Base-by-base conservation (phyloP, 2,797 vertebrate genomes). In the Gambusia yucatana region DNA sequence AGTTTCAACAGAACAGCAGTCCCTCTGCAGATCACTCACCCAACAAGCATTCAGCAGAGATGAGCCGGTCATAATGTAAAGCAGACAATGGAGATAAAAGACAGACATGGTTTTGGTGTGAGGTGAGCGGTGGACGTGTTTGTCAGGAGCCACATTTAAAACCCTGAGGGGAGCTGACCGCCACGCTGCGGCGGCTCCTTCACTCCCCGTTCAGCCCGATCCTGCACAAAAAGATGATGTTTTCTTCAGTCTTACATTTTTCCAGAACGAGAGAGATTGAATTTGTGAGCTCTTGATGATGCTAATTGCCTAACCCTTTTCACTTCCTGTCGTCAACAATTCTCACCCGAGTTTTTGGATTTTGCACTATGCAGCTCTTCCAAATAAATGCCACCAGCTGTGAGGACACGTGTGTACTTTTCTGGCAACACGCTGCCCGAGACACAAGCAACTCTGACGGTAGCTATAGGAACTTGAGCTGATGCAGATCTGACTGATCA, bases 401-500 rank as follows among this genome's bases (percentile, higher is more conserved):
- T 43, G 57, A 57, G 63, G 25, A 63, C 36, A 72, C 28, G 30
- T 30, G 67, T 10, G 33, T 30, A 28, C 73, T 73, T 80, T 39
- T 75, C 46, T 76, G 7, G 3, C 70, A 30, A 36, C 16, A 4
- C 7, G 39, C 28, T 52, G 33, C 20, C 8, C 55, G 16, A 67
- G 22, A 43, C 33, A n/a, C 11, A n/a, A 47, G 22, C 63, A n/a
- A 44, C n/a, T 55, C 25, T 50, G 55, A 61, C 6, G 28, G 22
- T 11, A 72, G 33, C 59, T 76, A 39, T n/a, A 30, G 50, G 14
- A 70, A 71, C 71, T 83, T 84, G 3, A 59, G 17, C 63, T 41
- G 70, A 28, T 30, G 39, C 74, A 75, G 46, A 83, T 48, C 75
- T 86, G 83, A 78, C 33, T 39, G 43, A 63, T 55, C 76, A 79